Conservation (phyloP, 1,140 invertebrate species). For the Harpegnathos saltator region DNA sequence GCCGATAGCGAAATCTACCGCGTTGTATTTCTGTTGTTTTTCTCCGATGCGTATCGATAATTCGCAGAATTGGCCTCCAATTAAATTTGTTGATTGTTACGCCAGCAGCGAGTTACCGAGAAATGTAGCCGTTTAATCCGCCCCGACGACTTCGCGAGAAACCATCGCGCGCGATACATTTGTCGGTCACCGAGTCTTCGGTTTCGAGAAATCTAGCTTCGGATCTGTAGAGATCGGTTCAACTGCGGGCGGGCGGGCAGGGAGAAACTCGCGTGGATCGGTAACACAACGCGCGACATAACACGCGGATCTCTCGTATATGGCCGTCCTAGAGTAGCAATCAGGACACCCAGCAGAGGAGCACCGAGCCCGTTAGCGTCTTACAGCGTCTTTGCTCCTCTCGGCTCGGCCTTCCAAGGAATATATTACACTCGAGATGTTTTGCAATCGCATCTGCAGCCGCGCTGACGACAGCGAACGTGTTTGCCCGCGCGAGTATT, state of each 20-base stretch:
- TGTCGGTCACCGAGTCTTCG: not conserved
- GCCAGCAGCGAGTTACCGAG: not conserved
- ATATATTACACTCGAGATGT: constrained; percentile 62
- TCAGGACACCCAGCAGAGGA: constrained; percentile 12
- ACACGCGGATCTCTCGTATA: constrained; percentile 79
- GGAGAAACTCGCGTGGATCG: constrained; percentile 55
- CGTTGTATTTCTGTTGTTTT: constrained; percentile 16
- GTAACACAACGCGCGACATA: constrained; percentile 76
- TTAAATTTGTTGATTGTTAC: not conserved
- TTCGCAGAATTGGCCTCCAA: not conserved
- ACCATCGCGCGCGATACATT: not conserved
- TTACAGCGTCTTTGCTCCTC: constrained; percentile 72
- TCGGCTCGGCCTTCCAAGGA: constrained; percentile 71
- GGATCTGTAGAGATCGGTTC: constrained; percentile 28
- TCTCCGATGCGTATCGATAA: not conserved
- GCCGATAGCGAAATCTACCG: constrained; percentile 12
- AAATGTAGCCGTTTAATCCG: too few relatives aligned
- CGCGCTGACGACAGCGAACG: not conserved
- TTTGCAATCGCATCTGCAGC: constrained; percentile 60
- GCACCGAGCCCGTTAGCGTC: constrained; percentile 76
- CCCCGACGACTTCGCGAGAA: not conserved
- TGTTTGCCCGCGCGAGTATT: not conserved
- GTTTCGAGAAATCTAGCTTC: constrained; percentile 43
- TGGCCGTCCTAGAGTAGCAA: constrained; percentile 71
- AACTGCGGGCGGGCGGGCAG: not conserved